These are phyloP conservation scores for Andinoacara biseriatus DNA, from an alignment of 2,113 vertebrate species.

Conservation along the genomic window DNA sequence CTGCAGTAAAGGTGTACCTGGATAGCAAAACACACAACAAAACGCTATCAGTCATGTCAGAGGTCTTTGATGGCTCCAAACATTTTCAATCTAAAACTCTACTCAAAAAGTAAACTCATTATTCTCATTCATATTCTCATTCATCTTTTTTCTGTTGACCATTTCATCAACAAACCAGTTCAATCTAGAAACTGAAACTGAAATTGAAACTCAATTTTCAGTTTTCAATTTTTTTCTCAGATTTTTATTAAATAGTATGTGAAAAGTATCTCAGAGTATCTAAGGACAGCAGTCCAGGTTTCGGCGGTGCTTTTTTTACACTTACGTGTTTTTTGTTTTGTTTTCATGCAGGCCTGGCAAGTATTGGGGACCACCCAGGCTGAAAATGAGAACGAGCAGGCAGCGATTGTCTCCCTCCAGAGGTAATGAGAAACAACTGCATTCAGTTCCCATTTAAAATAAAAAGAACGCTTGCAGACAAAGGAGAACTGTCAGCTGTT, in stretches of 20 bases:
- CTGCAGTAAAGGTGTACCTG: not conserved
- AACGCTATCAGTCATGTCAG: no score
- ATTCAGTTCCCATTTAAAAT: not conserved
- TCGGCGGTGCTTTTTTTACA: constrained; percentile 39
- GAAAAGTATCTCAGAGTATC: not conserved
- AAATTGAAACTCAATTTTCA: no score
- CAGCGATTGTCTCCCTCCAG: constrained; percentile 98
- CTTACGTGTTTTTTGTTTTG: constrained; percentile 41
- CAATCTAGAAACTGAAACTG: no score
- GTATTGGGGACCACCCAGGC: constrained; percentile 96
- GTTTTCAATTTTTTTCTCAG: not conserved
- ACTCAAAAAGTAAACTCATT: not conserved
- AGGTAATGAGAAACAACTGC: constrained; percentile 83
- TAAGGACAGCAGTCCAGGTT: constrained; percentile 28
- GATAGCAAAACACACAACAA: not conserved
- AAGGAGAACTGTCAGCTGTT: not conserved
- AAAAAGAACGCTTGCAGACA: not conserved
- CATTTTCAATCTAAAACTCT: no score
- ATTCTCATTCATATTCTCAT: not conserved
- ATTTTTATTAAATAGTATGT: not conserved
- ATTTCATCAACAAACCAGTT: no score
- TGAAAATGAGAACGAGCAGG: constrained; percentile 98
- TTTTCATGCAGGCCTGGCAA: constrained; percentile 91
- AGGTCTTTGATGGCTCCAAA: no score
- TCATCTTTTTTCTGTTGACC: no score